phyloP scores from a whole-genome alignment of 2,113 vertebrate genomes.

The Mandrillus leucophaeus region DNA sequence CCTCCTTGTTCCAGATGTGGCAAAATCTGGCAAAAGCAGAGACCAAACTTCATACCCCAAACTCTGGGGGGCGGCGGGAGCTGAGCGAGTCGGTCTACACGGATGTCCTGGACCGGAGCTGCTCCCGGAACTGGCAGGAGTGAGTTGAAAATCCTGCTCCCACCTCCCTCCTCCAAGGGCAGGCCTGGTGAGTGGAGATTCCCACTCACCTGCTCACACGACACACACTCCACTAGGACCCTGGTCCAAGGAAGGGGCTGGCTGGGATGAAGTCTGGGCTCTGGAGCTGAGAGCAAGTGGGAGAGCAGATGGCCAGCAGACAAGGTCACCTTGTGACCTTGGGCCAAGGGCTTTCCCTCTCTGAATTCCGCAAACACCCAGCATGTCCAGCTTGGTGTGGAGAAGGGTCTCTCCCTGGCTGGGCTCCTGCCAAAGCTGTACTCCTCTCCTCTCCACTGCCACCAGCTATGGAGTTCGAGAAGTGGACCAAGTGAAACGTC shows the following conservation, averaged over 20 bases:
- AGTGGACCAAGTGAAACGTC: slow-evolving; percentile 70
- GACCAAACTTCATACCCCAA: slow-evolving; percentile 43
- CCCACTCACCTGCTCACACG: not conserved
- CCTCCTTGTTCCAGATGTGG: slow-evolving; percentile 73
- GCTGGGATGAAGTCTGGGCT: not conserved
- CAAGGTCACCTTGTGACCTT: not conserved
- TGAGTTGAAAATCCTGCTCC: slow-evolving; percentile 61
- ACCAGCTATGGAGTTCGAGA: slow-evolving; percentile 78
- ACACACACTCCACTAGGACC: not conserved
- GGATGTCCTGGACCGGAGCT: slow-evolving; percentile 76
- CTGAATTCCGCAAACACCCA: slow-evolving; percentile 7
- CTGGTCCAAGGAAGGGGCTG: not conserved
- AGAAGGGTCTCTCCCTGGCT: not conserved
- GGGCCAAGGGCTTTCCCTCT: not conserved
- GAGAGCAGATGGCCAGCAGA: not conserved
- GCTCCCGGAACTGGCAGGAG: slow-evolving; percentile 79
- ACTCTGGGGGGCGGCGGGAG: not conserved
- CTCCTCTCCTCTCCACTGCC: not conserved
- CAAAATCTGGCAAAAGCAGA: slow-evolving; percentile 72
- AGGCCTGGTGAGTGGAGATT: not conserved
- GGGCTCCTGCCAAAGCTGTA: not conserved
- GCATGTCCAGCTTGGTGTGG: not conserved
- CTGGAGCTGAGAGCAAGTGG: not conserved
- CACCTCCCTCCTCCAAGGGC: not conserved
- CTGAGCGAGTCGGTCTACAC: slow-evolving; percentile 73